A percentile compares a stretch with the other conserved stretches of the same genome.
Conservation (phyloP, 2,888 invertebrate genomes). For the Drosophila suboccidentalis region DNA sequence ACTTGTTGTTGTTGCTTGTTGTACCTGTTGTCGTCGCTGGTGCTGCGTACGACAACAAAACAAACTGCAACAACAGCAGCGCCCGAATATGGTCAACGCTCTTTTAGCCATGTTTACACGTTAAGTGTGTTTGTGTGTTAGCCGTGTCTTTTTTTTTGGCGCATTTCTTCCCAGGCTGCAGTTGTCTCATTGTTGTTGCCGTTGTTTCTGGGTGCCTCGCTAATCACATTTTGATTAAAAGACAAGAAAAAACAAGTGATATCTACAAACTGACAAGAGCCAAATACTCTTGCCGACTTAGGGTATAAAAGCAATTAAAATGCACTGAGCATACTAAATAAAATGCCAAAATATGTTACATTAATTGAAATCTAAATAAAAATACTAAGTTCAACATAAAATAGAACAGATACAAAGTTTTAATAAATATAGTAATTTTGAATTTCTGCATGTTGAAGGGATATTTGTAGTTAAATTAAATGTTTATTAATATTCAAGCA, state of each 20-base stretch:
- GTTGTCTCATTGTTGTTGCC: constrained; percentile 27
- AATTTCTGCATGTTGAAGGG: not conserved
- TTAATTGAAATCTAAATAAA: not conserved
- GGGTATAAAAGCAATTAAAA: not conserved
- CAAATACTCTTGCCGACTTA: constrained; percentile 34
- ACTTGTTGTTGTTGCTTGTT: constrained; percentile 48
- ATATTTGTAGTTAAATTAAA: not conserved
- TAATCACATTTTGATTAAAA: constrained; percentile 80
- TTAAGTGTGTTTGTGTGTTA: constrained; percentile 80
- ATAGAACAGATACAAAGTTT: not conserved
- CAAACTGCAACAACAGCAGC: constrained; percentile 52
- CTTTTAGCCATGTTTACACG: constrained; percentile 81
- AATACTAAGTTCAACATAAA: not conserved
- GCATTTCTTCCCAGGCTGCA: constrained; percentile 68
- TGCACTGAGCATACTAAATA: not conserved
- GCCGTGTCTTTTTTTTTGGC: constrained; percentile 41
- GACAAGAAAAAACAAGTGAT: constrained; percentile 48
- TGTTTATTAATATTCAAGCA: not conserved
- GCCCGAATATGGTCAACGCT: constrained; percentile 79
- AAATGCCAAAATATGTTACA: too few relatives aligned
- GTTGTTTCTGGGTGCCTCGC: constrained; percentile 59
- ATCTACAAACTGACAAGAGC: constrained; percentile 22
- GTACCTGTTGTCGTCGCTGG: constrained; percentile 65
- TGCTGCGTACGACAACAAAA: constrained; percentile 67
- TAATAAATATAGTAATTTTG: not conserved